Conservation (phyloP, 2,888 invertebrate genomes). For the Opisthograptis luteolata region DNA sequence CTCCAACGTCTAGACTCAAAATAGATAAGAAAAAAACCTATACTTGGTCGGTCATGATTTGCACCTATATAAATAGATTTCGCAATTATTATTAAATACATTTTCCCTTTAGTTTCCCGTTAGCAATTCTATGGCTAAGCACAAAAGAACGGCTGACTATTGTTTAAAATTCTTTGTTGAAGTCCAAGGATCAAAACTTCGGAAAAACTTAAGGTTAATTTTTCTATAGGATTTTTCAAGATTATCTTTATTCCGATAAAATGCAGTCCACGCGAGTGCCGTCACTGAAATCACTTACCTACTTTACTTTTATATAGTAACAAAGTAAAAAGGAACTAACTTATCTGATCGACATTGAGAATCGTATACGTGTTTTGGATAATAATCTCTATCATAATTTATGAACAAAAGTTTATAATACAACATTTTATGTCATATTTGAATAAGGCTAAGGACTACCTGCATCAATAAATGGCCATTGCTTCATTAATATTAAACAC, state of each 20-base stretch:
- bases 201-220: no score
- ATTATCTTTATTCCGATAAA: no score
- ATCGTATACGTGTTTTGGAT: conserved; percentile 41
- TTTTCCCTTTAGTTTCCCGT: no score
- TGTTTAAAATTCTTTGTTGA: no score
- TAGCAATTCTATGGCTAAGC: no score
- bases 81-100: neutral
- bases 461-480: conserved; percentile 6
- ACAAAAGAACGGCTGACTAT: no score
- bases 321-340: conserved; percentile 4
- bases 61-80: neutral
- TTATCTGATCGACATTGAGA: conserved; percentile 45
- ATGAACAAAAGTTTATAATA: no score
- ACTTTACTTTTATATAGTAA: neutral
- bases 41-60: neutral
- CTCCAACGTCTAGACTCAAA: conserved; percentile 3
- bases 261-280: no score
- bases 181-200: no score
- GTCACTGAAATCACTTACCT: no score
- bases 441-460: conserved; percentile 2
- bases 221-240: no score
- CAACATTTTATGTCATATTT: conserved; percentile 5
- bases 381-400: no score
- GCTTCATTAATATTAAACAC: conserved; percentile 13
- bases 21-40: conserved; percentile 5